These are phyloP conservation scores for Sternarchorhynchus goeldii DNA, from an alignment of 2,797 vertebrate genomes.

Conservation along the genomic window DNA sequence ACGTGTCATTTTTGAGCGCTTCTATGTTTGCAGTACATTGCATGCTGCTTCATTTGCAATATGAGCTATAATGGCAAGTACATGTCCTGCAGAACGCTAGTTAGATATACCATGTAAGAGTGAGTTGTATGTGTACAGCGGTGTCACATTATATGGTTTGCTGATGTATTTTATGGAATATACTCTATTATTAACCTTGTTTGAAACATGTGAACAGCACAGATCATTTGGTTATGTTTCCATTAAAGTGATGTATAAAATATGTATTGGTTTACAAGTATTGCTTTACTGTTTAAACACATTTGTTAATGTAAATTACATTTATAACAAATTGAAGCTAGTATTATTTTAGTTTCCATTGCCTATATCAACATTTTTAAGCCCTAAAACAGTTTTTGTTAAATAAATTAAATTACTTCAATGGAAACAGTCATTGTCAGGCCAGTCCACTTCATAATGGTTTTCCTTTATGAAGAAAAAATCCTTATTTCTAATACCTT, in stretches of 20 bases:
- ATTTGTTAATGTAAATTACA: too few relatives aligned
- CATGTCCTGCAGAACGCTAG: background rate
- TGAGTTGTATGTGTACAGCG: background rate
- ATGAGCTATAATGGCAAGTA: background rate
- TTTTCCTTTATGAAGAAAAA: background rate
- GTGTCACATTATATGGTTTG: background rate
- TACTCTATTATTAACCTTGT: constrained; percentile 39
- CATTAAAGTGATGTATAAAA: too few relatives aligned
- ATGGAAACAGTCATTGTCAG: background rate
- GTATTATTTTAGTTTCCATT: too few relatives aligned
- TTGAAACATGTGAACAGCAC: constrained; percentile 45
- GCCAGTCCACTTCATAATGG: background rate
- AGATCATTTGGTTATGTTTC: background rate
- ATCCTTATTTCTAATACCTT: background rate
- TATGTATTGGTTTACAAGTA: too few relatives aligned
- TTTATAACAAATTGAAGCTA: too few relatives aligned
- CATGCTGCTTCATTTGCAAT: constrained; percentile 26
- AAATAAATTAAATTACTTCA: too few relatives aligned
- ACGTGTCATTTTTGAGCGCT: background rate
- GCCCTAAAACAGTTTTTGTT: too few relatives aligned
- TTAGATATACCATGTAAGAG: background rate
- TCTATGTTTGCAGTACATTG: constrained; percentile 25
- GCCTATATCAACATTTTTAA: too few relatives aligned
- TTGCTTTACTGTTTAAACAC: too few relatives aligned
- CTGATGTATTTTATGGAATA: constrained; percentile 23